Conservation (phyloP, 2,113 vertebrate species). For the Phylloscopus whistleri region DNA sequence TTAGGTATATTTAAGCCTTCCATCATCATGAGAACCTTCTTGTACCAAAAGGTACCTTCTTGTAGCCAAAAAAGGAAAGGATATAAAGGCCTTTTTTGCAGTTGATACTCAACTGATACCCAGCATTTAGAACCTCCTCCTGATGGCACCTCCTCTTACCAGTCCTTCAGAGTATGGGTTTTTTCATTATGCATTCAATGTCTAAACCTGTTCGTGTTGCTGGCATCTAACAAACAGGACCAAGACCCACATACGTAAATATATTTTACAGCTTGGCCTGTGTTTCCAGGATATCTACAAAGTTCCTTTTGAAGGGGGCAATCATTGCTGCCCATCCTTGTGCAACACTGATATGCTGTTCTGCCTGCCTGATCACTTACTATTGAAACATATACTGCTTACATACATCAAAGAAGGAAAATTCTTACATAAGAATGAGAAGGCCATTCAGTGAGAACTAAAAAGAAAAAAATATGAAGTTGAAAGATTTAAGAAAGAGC, state of each 20-base stretch:
- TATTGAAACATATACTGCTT: background rate
- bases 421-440: background rate
- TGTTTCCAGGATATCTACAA: background rate
- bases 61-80: background rate
- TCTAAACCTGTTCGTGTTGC: background rate
- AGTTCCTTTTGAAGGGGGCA: background rate
- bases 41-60: background rate
- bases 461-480: background rate
- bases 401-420: background rate
- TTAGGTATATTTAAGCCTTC: background rate
- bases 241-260: background rate
- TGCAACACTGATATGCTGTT: background rate
- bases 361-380: background rate
- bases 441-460: background rate
- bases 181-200: background rate
- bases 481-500: background rate
- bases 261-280: background rate
- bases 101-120: background rate
- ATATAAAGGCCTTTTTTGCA: background rate
- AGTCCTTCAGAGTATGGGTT: fast-evolving
- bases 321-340: background rate
- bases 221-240: background rate
- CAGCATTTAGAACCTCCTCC: background rate
- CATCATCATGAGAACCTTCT: background rate
- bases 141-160: background rate